Evolutionary conservation across 2,888 invertebrate species (phyloP).

Genomic region (Parnassius glacialis): DNA sequence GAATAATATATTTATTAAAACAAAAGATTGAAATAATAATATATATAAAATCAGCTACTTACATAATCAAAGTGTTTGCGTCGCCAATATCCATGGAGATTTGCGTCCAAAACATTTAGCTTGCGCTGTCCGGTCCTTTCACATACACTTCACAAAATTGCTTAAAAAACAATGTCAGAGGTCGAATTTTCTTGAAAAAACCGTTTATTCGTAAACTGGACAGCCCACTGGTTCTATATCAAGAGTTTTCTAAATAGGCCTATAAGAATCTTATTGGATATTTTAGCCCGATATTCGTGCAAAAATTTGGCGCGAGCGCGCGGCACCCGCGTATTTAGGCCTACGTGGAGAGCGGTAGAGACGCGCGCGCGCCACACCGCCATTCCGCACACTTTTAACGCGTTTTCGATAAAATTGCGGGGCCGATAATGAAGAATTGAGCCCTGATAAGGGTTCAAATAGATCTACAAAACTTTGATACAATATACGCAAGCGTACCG

Average conservation of each 20-base stretch:
- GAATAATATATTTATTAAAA: conserved; percentile 12
- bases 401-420: conserved; percentile 28
- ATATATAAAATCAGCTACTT: conserved; percentile 46
- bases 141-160: conserved; percentile 52
- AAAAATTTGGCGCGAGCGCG: conserved; percentile 61
- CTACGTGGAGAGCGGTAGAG: conserved; percentile 41
- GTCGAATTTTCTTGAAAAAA: conserved; percentile 41
- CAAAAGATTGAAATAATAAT: conserved; percentile 23
- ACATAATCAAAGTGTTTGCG: conserved; percentile 40
- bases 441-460: conserved; percentile 52
- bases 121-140: conserved; percentile 33
- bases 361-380: conserved; percentile 37
- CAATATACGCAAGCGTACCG: conserved; percentile 22
- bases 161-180: conserved; percentile 43
- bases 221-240: conserved; percentile 38
- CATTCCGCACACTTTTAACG: conserved; percentile 28
- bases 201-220: conserved; percentile 45
- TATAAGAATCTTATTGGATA: conserved; percentile 76
- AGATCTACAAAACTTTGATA: conserved; percentile 31
- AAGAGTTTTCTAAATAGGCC: conserved; percentile 65
- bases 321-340: conserved; percentile 62
- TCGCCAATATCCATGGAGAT: conserved; percentile 41
- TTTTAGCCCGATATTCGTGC: conserved; percentile 51
- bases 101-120: conserved; percentile 18
- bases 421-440: conserved; percentile 38